phyloP scores from a whole-genome alignment of 2,888 invertebrate species.

The Marasmarcha lunaedactyla region DNA sequence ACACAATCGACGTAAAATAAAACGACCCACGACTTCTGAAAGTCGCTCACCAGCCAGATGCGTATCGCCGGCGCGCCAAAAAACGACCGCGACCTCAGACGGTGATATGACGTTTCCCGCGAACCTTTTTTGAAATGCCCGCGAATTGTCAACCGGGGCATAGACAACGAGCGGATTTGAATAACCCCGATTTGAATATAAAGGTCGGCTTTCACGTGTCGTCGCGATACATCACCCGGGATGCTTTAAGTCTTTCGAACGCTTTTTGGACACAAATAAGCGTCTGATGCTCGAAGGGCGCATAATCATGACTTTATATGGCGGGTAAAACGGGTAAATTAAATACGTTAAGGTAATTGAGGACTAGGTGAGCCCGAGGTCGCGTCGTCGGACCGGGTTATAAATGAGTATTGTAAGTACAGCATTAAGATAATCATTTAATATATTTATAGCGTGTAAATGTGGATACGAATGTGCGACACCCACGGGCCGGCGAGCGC shows the following conservation, averaged over 20 bases:
- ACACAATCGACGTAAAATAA: constrained; percentile 57
- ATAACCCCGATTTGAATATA: constrained; percentile 66
- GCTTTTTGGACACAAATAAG: constrained; percentile 68
- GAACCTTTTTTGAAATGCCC: constrained; percentile 60
- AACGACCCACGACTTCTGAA: constrained; percentile 37
- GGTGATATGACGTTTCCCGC: constrained; percentile 58
- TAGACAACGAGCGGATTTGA: constrained; percentile 63
- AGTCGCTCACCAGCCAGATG: constrained; percentile 53
- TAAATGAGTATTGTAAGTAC: neutral
- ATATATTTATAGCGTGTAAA: constrained; percentile 62
- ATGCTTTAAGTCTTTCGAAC: constrained; percentile 63
- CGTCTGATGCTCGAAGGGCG: constrained; percentile 53
- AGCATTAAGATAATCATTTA: constrained; percentile 44
- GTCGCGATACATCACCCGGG: constrained; percentile 58
- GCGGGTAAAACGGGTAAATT: neutral
- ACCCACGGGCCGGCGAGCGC: constrained; percentile 37
- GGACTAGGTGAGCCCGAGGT: neutral
- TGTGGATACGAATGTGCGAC: constrained; percentile 53
- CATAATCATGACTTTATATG: constrained; percentile 31
- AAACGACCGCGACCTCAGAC: constrained; percentile 26
- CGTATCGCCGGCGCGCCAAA: constrained; percentile 57
- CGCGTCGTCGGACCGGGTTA: neutral
- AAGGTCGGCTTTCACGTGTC: constrained; percentile 62
- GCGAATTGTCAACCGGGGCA: constrained; percentile 62
- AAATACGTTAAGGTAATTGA: constrained; percentile 4